These are phyloP conservation scores for Chloebia gouldiae DNA, from an alignment of 2,113 vertebrate species.

Conservation along the genomic window DNA sequence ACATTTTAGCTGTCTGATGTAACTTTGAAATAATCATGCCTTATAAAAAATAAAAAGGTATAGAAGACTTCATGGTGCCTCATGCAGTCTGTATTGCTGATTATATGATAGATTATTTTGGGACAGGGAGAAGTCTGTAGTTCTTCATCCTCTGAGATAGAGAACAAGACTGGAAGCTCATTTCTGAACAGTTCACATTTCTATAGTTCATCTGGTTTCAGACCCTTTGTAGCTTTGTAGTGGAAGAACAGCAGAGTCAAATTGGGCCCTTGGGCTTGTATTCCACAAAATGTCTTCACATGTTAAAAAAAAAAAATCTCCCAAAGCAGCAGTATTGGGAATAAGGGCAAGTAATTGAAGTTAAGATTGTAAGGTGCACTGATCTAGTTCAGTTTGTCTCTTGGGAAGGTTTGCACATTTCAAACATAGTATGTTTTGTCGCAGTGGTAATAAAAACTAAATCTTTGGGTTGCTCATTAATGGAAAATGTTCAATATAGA, in stretches of 20 bases:
- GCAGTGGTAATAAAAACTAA: background rate
- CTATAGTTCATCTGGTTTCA: background rate
- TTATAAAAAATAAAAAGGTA: background rate
- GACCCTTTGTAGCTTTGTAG: background rate
- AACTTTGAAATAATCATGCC: background rate
- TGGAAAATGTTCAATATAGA: background rate
- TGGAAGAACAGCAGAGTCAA: background rate
- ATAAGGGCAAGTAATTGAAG: background rate
- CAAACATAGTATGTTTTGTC: background rate
- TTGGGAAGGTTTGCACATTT: background rate
- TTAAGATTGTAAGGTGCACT: background rate
- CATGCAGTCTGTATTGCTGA: background rate
- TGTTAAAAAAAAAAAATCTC: background rate
- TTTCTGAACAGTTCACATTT: background rate
- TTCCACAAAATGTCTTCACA: background rate
- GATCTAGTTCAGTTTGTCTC: background rate
- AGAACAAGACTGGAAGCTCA: background rate
- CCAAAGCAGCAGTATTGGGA: background rate
- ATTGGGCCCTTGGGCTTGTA: background rate
- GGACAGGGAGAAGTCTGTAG: background rate
- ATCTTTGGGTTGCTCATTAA: background rate
- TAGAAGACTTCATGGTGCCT: background rate
- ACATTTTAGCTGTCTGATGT: background rate
- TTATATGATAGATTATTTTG: background rate
- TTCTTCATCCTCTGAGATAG: background rate